Percentiles rank a stretch among this genome's conserved stretches.
Evolutionary conservation across 2,888 invertebrate genomes (phyloP).

Genomic region (Drosophila parthenogenetica): DNA sequence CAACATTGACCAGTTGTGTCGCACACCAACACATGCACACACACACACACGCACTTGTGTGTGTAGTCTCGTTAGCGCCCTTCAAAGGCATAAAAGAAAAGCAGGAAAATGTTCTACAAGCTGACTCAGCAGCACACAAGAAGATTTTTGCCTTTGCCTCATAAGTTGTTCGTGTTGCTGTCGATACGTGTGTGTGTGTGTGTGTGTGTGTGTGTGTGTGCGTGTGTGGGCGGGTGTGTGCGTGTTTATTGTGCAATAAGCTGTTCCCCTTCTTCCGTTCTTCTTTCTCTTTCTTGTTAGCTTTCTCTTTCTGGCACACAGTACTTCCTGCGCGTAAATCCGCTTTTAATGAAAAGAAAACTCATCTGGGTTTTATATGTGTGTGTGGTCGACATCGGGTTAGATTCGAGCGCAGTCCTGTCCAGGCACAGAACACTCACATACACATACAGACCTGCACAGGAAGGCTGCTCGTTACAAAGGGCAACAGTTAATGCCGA

Average conservation of each 20-base stretch:
- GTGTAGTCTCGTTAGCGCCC: constrained; percentile 63
- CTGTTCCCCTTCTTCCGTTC: constrained; percentile 51
- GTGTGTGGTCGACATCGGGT: constrained; percentile 42
- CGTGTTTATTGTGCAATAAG: constrained; percentile 77
- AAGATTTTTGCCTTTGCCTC: constrained; percentile 42
- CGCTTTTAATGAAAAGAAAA: constrained; percentile 82
- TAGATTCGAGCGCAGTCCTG: constrained; percentile 19
- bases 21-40: constrained; percentile 20
- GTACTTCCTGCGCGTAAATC: constrained; percentile 70
- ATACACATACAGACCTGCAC: constrained; percentile 1
- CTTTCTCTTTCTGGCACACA: constrained; percentile 14
- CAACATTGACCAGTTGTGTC: constrained; percentile 80
- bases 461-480: constrained; percentile 61
- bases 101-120: constrained; percentile 63
- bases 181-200: constrained; percentile 26
- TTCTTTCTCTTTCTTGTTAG: constrained; percentile 8
- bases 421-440: constrained; percentile 3
- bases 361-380: constrained; percentile 70
- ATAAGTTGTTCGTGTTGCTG: constrained; percentile 45
- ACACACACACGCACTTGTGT: constrained; percentile 14
- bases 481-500: constrained; percentile 78
- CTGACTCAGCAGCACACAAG: constrained; percentile 65
- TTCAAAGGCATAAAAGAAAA: constrained; percentile 32
- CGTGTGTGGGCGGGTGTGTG: constrained; percentile 27
- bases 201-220: no score